A percentile compares a stretch with the other conserved stretches of the same genome.
Conservation (phyloP, 2,888 invertebrate species). For the Hecatera dysodea region DNA sequence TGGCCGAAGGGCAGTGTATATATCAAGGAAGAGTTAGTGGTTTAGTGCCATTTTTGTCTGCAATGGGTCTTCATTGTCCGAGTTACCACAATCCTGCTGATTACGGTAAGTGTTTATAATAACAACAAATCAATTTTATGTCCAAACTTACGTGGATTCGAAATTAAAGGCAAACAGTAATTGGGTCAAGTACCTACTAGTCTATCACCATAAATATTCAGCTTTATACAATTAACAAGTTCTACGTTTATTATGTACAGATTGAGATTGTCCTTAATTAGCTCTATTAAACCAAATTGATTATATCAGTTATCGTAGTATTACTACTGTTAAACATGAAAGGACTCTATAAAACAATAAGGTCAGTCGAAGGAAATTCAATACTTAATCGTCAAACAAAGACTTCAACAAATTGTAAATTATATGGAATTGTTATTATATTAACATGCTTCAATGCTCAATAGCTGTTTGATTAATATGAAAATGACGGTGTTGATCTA, state of each 20-base stretch:
- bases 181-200: not conserved
- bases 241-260: not conserved
- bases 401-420: slow-evolving; percentile 8
- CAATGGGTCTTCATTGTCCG: slow-evolving; percentile 97
- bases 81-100: slow-evolving; percentile 99
- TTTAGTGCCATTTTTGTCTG: slow-evolving; percentile 96
- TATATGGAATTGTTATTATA: slow-evolving; percentile 13
- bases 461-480: slow-evolving; percentile 1
- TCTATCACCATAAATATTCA: not conserved
- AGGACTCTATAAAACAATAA: slow-evolving; percentile 20
- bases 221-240: not conserved
- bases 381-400: slow-evolving; percentile 31
- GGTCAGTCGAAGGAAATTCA: slow-evolving; percentile 20
- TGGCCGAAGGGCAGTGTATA: slow-evolving; percentile 98
- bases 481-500: slow-evolving; percentile 1
- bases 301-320: slow-evolving; percentile 4
- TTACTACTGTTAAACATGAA: slow-evolving; percentile 29
- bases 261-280: not conserved
- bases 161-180: slow-evolving; percentile 3
- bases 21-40: slow-evolving; percentile 96
- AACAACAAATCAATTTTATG: not conserved
- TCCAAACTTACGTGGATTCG: not conserved
- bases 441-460: slow-evolving; percentile 6
- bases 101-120: slow-evolving; percentile 92
- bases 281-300: not conserved